Base-by-base conservation (phyloP, 2,113 vertebrate species). In the Hemibagrus wyckioides region DNA sequence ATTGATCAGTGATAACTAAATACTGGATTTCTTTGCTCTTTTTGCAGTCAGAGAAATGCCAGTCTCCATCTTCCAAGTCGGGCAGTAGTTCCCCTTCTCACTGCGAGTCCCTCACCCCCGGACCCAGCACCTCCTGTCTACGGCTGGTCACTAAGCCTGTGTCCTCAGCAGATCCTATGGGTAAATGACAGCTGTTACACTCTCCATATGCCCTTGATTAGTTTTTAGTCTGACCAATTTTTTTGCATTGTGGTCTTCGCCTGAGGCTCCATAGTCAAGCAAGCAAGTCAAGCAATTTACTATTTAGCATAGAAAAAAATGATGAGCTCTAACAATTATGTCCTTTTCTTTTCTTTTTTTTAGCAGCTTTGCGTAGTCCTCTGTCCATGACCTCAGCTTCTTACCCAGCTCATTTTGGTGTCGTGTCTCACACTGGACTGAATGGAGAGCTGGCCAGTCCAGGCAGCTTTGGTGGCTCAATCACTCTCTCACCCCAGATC, bases 401-500 rank as follows among this genome's bases (percentile, higher is more conserved):
- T 69, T 97, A 96, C 91, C 87, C 94, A 0, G 90, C 96, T n/a
- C 96, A 97, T 88, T 96, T 97, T 52, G 96, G 95, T 63, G 90
- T 96, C 92, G 94, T 96, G 91, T 95, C 97, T 88, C 97, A 97
- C 25, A 82, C 95, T 21, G 85, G 95, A 52, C 95, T 99, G 88
- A 97, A 95, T 0, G 95, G 96, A 54, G 97, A 99, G 91, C 95
- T 97, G 52, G 92, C 96, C 0, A 93, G 95, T 90, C 95, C 97
- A 0, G 90, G 96, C 80, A 92, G 96, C 36, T 98, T 96, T 0
- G 90, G 96, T 44, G 96, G 96, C 76, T 92, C 95, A 50, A 95
- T 97, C 48, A 97, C 96, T 88, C 95, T 98, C 82, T 95, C 96
- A 0, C 96, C 97, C 0, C 97, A 97, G 90, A 96, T 96, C 94